phyloP scores from a whole-genome alignment of 1,140 invertebrate species.

The Camponotus floridanus region DNA sequence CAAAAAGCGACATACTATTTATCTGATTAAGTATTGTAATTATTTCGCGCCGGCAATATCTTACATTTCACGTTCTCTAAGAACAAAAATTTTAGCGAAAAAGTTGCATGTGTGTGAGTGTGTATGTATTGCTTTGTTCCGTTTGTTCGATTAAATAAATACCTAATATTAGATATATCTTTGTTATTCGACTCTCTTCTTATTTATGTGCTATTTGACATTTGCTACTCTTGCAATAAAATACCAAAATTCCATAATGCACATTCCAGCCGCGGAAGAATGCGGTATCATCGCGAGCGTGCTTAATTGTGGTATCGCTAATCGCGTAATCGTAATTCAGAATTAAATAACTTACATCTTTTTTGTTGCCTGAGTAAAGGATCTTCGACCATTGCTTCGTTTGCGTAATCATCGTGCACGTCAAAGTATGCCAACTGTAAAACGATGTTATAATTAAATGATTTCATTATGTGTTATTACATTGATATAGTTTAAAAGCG shows the following conservation, averaged over 20 bases:
- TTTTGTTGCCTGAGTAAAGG: constrained; percentile 74
- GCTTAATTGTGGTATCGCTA: constrained; percentile 2
- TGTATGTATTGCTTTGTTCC: background rate
- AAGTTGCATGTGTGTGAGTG: background rate
- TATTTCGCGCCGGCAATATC: background rate
- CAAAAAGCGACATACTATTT: background rate
- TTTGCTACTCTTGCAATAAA: background rate
- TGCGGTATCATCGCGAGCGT: background rate
- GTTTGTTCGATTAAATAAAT: constrained; percentile 24
- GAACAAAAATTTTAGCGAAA: constrained; percentile 9
- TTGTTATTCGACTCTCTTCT: background rate
- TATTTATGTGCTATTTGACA: background rate
- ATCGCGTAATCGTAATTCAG: constrained; percentile 9
- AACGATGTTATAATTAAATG: background rate
- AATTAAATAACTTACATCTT: constrained; percentile 78
- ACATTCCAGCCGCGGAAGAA: background rate
- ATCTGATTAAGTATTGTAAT: background rate
- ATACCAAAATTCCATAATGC: constrained; percentile 4
- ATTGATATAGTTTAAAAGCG: background rate
- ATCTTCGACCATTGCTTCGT: constrained; percentile 82
- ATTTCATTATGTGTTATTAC: background rate
- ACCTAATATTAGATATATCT: background rate
- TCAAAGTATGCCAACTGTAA: constrained; percentile 31
- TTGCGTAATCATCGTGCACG: constrained; percentile 73
- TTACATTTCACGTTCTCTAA: background rate